These are phyloP conservation scores for Drosophila sordidapex DNA, from an alignment of 2,888 invertebrate species.

Conservation along the genomic window DNA sequence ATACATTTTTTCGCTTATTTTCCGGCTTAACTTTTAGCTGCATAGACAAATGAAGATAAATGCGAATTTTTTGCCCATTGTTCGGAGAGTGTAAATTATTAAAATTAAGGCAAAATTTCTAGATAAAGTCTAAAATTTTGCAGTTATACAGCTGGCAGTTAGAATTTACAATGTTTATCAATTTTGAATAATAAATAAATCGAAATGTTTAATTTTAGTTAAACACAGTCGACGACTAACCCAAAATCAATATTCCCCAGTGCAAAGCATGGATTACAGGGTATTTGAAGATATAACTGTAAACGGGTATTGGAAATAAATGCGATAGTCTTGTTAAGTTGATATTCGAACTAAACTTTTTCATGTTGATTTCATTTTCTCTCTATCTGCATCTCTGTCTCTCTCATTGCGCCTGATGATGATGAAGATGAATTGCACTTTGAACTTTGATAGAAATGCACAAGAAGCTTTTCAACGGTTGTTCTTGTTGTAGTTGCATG, in stretches of 20 bases:
- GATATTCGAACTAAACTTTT: constrained; percentile 51
- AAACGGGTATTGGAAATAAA: constrained; percentile 47
- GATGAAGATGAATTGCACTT: constrained; percentile 80
- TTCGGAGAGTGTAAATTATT: constrained; percentile 16
- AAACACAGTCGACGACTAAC: not conserved
- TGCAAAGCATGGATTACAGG: not conserved
- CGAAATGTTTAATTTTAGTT: not conserved
- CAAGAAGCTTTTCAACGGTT: constrained; percentile 47
- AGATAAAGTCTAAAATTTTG: not conserved
- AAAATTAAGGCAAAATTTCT: not conserved
- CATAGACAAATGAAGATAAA: constrained; percentile 77
- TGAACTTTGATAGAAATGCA: constrained; percentile 70
- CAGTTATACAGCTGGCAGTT: not conserved
- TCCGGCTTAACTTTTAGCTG: constrained; percentile 12
- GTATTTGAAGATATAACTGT: constrained; percentile 42
- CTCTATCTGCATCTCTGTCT: constrained; percentile 4
- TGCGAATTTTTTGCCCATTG: constrained; percentile 36
- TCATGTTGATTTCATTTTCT: constrained; percentile 51
- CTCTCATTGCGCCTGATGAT: constrained; percentile 31
- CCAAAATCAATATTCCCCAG: not conserved
- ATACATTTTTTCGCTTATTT: constrained; percentile 12
- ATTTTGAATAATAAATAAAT: not conserved
- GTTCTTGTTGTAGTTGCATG: constrained; percentile 21
- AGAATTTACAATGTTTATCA: not conserved
- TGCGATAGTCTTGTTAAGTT: constrained; percentile 61